Evolutionary conservation across 2,797 vertebrate species (phyloP).

Genomic region (Falco biarmicus): DNA sequence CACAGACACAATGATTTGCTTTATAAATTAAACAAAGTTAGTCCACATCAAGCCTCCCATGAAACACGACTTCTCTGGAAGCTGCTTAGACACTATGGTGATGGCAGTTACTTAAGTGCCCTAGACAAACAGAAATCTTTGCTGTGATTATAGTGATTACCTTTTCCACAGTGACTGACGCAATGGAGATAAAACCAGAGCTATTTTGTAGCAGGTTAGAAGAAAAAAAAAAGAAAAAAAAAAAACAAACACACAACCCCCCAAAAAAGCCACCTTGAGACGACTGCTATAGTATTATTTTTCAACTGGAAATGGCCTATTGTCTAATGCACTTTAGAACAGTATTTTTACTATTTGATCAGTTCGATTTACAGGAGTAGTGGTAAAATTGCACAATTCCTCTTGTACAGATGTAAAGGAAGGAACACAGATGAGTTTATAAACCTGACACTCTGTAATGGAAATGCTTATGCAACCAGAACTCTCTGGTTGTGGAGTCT

Average conservation of each 20-base stretch:
- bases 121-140: conserved; percentile 60
- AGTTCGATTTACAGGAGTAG: neutral
- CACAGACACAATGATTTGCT: neutral
- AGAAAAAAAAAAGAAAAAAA: neutral
- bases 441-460: conserved; percentile 20
- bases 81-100: conserved; percentile 29
- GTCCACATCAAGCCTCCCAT: neutral
- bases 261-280: neutral
- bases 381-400: neutral
- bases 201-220: neutral
- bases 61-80: conserved; percentile 2
- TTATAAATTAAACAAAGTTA: conserved; percentile 7
- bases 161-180: conserved; percentile 34
- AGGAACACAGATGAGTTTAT: conserved; percentile 21
- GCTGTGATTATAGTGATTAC: conserved; percentile 25
- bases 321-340: conserved; percentile 47
- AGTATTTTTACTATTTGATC: conserved; percentile 35
- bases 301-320: neutral
- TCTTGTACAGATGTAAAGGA: neutral
- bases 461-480: conserved; percentile 11
- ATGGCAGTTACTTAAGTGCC: conserved; percentile 37
- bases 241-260: neutral
- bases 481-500: neutral
- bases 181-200: conserved; percentile 43
- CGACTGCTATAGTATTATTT: conserved; percentile 21